Evolutionary conservation across 2,113 vertebrate genomes (phyloP), one percentile per base, ranked within the genome.

Genomic region (Miniopterus natalensis): DNA sequence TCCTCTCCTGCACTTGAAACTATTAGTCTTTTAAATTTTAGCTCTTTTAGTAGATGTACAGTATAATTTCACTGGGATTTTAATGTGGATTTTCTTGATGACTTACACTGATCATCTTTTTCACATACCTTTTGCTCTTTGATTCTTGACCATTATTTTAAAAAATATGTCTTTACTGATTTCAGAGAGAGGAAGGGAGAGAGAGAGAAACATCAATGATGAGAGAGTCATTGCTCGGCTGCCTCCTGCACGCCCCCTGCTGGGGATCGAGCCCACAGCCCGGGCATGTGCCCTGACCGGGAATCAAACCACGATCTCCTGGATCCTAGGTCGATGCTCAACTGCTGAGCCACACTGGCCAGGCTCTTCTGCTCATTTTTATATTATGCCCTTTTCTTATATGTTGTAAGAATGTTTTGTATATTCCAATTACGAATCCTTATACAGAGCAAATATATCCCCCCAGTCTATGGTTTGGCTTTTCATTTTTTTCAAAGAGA

Each of bases 401-500:
- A 91, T 80, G 29, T 27, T 81, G 6, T 45, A 66, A 59, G 70
- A n/a, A 20, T 68, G 7, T 66, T n/a, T 27, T 73, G 25, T 25
- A 53, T 51, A 36, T 61, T 89, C 14, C 45, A 1, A 4, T 74
- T 79, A 73, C 6, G 63, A 89, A 21, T 73, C 11, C 29, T 71
- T 65, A 55, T 25, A 40, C 63, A 5, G 20, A 51, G 23, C 5
- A 79, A 71, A 85, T 65, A 63, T 51, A 55, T 80, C 57, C n/a
- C 5, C 0, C 25, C 36, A 42, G 14, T 63, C 21, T 61, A 9
- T 53, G 15, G 8, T 29, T 75, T 45, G 61, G 6, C 15, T 23
- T 84, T 88, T 77, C 14, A 88, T 42, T 90, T 78, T 40, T 53
- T 55, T 45, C 25, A 90, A 90, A 90, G 36, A 66, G 36, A 53